phyloP scores from a whole-genome alignment of 2,797 vertebrate genomes.

The Enteromius viviparus region DNA sequence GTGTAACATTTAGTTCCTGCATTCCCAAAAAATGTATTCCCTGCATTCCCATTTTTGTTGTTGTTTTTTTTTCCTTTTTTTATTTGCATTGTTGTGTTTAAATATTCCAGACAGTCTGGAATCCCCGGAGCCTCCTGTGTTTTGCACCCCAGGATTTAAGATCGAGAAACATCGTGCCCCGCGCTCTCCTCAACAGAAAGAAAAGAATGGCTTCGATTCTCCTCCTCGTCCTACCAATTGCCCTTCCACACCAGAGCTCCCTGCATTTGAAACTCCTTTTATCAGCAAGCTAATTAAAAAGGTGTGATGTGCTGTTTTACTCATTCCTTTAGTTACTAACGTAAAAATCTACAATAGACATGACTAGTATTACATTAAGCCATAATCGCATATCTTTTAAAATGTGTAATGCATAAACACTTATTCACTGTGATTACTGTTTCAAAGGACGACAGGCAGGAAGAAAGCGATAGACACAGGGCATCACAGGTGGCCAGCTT shows the following conservation, averaged over 20 bases:
- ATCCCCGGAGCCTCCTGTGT: slow-evolving; percentile 80
- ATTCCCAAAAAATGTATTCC: background rate
- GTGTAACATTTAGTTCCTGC: background rate
- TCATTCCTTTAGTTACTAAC: background rate
- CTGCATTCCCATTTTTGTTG: background rate
- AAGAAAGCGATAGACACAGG: slow-evolving; percentile 1
- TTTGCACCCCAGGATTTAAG: slow-evolving; percentile 84
- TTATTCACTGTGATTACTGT: background rate
- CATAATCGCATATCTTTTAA: background rate
- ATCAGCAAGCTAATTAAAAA: slow-evolving; percentile 74
- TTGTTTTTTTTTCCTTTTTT: background rate
- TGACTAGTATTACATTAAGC: slow-evolving; percentile 3
- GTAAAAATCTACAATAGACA: background rate
- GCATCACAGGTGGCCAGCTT: slow-evolving; percentile 31
- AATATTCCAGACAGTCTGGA: slow-evolving; percentile 62
- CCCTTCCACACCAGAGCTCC: slow-evolving; percentile 68
- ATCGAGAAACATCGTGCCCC: slow-evolving; percentile 65
- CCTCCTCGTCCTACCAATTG: slow-evolving; percentile 44
- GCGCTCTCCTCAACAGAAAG: slow-evolving; percentile 50
- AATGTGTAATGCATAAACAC: background rate
- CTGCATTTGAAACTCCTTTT: slow-evolving; percentile 77
- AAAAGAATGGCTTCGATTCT: slow-evolving; percentile 48
- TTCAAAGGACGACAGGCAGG: slow-evolving; percentile 54
- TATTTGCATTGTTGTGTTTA: background rate
- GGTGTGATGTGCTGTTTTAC: slow-evolving; percentile 56